phyloP scores from a whole-genome alignment of 2,113 vertebrate species.

The Apteryx owenii region DNA sequence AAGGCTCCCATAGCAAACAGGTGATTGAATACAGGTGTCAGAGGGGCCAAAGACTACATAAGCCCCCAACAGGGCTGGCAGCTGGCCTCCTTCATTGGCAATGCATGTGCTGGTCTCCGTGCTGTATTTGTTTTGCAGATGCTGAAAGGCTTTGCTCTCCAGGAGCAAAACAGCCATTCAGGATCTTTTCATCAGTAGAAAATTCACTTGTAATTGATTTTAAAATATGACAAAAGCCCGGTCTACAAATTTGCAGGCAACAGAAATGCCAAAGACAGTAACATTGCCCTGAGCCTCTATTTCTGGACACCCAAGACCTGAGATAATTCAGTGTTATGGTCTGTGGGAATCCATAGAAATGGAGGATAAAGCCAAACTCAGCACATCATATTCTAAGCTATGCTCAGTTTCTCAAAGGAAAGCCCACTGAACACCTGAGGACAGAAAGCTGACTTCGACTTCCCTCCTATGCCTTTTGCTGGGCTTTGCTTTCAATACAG shows the following conservation, averaged over 20 bases:
- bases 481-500: not conserved
- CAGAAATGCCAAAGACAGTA: not conserved
- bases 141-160: not conserved
- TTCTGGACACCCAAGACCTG: not conserved
- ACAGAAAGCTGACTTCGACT: not conserved
- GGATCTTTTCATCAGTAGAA: not conserved
- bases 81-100: not conserved
- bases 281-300: not conserved
- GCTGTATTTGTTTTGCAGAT: not conserved
- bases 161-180: not conserved
- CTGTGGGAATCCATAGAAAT: not conserved
- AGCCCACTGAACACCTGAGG: not conserved
- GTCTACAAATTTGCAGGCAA: not conserved
- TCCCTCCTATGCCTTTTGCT: not conserved
- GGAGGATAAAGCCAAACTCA: not conserved
- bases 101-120: not conserved
- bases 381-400: too few species aligned
- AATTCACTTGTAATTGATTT: not conserved
- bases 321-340: not conserved
- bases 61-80: not conserved
- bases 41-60: not conserved
- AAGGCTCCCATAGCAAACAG: not conserved
- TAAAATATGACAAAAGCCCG: not conserved
- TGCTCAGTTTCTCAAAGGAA: not conserved
- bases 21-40: not conserved